A percentile compares a stretch with the other conserved stretches of the same genome.
phyloP scores from a whole-genome alignment of 2,888 invertebrate genomes.

The Aricia artaxerxes region DNA sequence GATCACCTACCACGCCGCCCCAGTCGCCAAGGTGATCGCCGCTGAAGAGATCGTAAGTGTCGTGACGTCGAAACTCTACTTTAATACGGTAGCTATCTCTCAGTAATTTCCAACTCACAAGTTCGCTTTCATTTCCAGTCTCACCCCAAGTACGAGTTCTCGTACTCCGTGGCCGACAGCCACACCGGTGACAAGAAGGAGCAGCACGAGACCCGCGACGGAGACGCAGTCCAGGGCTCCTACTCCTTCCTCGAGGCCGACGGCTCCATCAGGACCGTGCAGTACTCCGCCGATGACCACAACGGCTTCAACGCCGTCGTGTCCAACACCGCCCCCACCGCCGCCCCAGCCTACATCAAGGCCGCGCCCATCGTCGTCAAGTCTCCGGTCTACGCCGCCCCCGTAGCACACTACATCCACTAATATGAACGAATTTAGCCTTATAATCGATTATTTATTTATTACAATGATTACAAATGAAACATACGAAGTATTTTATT shows the following conservation, averaged over 20 bases:
- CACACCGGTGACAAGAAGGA: slow-evolving; percentile 81
- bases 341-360: slow-evolving; percentile 47
- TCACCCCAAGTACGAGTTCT: slow-evolving; percentile 74
- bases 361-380: slow-evolving; percentile 42
- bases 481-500: neutral
- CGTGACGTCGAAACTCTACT: neutral
- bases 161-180: slow-evolving; percentile 78
- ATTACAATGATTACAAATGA: neutral
- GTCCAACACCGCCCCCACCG: slow-evolving; percentile 61
- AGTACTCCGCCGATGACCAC: slow-evolving; percentile 78
- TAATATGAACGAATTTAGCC: neutral
- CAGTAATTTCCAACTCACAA: neutral
- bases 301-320: slow-evolving; percentile 71
- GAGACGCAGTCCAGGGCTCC: slow-evolving; percentile 77
- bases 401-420: slow-evolving; percentile 39
- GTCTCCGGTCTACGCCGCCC: slow-evolving; percentile 40
- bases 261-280: slow-evolving; percentile 78
- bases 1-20: slow-evolving; percentile 54
- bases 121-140: slow-evolving; percentile 48
- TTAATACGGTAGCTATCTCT: neutral
- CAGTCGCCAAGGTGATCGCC: slow-evolving; percentile 45
- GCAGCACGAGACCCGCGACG: slow-evolving; percentile 76
- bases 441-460: slow-evolving; percentile 9
- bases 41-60: slow-evolving; percentile 45
- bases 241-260: slow-evolving; percentile 79